phyloP scores from a whole-genome alignment of 2,888 invertebrate species.

The Drosophila pseudotalamancana region DNA sequence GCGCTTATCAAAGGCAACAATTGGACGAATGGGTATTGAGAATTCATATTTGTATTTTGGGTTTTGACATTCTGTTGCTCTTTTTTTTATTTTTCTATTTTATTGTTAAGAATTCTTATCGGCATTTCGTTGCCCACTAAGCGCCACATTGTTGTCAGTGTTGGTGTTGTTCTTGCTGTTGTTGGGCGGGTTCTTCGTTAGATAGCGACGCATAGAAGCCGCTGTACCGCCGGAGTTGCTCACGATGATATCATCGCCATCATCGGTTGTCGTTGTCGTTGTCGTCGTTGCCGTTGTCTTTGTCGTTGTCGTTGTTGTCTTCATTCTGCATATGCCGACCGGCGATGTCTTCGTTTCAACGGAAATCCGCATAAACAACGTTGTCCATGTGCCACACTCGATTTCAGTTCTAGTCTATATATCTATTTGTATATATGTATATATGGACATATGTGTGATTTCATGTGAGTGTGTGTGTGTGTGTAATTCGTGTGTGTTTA shows the following conservation, averaged over 20 bases:
- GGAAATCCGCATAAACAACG: conserved; percentile 81
- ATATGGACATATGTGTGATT: too few relatives aligned
- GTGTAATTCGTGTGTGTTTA: conserved; percentile 69
- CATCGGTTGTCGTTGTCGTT: conserved; percentile 37
- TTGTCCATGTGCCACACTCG: conserved; percentile 52
- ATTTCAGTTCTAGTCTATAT: conserved; percentile 11
- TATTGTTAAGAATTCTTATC: conserved; percentile 48
- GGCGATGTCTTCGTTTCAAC: conserved; percentile 59
- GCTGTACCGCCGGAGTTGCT: conserved; percentile 40
- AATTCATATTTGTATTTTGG: conserved; percentile 32
- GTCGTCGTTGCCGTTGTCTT: not conserved
- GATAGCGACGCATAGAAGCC: conserved; percentile 65
- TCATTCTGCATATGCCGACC: conserved; percentile 52
- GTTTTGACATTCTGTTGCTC: conserved; percentile 25
- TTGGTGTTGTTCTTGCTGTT: conserved; percentile 16
- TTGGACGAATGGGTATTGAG: conserved; percentile 6
- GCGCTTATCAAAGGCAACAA: conserved; percentile 56
- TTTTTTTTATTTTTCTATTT: conserved; percentile 1
- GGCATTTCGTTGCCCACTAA: conserved; percentile 41
- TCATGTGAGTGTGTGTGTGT: not conserved
- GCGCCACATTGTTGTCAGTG: conserved; percentile 40
- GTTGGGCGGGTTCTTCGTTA: conserved; percentile 49
- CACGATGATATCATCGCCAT: conserved; percentile 69
- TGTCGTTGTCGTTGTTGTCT: conserved; percentile 31
- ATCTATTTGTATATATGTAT: conserved; percentile 9